Conservation (phyloP, 2,888 invertebrate species). For the Andricus curvator region DNA sequence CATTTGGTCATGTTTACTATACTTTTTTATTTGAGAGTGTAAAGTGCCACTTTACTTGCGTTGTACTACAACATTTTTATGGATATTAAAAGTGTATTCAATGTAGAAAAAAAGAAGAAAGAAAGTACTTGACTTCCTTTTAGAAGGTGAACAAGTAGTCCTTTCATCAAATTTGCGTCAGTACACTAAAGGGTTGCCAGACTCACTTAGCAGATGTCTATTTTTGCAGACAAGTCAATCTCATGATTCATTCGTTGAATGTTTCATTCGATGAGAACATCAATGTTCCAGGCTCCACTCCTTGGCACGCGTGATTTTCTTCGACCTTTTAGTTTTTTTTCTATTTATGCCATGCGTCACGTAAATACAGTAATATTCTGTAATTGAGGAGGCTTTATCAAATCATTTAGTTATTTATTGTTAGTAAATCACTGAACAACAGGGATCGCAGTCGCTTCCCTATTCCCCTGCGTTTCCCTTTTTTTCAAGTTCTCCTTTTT, state of each 20-base stretch:
- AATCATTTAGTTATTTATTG: slow-evolving; percentile 19
- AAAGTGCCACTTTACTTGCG: neutral
- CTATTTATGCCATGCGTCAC: slow-evolving; percentile 13
- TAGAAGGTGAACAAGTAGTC: slow-evolving; percentile 32
- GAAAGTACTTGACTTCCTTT: slow-evolving; percentile 27
- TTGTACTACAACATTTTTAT: neutral
- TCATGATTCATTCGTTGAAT: slow-evolving; percentile 37
- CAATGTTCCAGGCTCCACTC: neutral
- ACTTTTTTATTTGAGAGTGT: neutral
- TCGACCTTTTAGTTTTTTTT: slow-evolving; percentile 36
- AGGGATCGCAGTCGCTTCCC: no score
- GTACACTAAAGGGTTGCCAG: slow-evolving; percentile 4
- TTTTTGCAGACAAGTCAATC: slow-evolving; percentile 40
- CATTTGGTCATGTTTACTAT: neutral
- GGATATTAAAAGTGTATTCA: neutral
- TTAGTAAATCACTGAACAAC: slow-evolving; percentile 13
- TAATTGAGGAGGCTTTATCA: neutral
- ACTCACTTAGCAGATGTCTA: slow-evolving; percentile 26
- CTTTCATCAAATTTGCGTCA: slow-evolving; percentile 27
- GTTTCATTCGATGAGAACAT: slow-evolving; percentile 35
- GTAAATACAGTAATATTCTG: slow-evolving; percentile 15
- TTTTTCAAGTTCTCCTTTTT: no score
- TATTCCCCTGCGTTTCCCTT: no score
- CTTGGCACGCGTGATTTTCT: slow-evolving; percentile 14
- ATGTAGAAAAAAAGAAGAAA: neutral